Percentiles rank a stretch among this genome's conserved stretches.
These are phyloP conservation scores for Pachyramphus minor DNA, from an alignment of 2,113 vertebrate species.

Conservation along the genomic window DNA sequence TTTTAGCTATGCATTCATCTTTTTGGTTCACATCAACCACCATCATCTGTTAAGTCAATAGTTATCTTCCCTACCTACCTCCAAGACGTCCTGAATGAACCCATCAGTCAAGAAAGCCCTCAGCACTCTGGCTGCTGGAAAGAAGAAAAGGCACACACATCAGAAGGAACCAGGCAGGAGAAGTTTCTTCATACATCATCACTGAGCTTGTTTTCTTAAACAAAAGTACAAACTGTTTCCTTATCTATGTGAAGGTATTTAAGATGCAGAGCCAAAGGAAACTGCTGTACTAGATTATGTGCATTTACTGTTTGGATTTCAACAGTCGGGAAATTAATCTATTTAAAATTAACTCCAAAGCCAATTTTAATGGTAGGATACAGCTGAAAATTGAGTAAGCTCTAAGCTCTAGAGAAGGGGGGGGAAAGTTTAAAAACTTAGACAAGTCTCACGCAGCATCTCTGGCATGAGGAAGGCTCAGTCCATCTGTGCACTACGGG, in stretches of 20 bases:
- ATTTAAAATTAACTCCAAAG: not conserved
- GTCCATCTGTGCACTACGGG: not conserved
- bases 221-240: not conserved
- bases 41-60: not conserved
- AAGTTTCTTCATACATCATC: not conserved
- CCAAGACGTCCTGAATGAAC: not conserved
- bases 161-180: not conserved
- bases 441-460: not conserved
- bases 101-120: conserved; percentile 9
- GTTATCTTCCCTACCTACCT: not conserved
- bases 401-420: not conserved
- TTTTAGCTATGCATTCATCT: conserved; percentile 24
- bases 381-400: not conserved
- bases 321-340: not conserved
- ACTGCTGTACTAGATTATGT: not conserved
- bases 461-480: not conserved
- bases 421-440: not conserved
- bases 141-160: not conserved
- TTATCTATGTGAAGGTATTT: not conserved
- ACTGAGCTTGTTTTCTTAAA: not conserved
- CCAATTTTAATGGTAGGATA: not conserved
- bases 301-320: not conserved
- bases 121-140: not conserved
- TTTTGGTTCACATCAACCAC: not conserved
- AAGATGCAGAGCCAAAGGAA: not conserved